Evolutionary conservation across 1,140 invertebrate species (phyloP).

Genomic region (Musca vetustissima): DNA sequence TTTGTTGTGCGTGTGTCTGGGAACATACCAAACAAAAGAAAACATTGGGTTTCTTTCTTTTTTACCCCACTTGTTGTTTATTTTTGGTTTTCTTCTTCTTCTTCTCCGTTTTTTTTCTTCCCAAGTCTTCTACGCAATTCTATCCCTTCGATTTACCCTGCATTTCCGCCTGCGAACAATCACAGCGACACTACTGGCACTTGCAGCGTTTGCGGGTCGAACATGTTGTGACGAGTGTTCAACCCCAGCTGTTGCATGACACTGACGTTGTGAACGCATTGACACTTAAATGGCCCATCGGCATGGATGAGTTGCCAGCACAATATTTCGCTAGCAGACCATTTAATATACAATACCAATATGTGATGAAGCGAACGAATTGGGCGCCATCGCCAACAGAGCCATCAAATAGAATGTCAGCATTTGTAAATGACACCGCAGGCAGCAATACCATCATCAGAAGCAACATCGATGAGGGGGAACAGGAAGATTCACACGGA

Average conservation of each 20-base stretch:
- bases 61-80: too few species aligned
- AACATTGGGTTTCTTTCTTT: too few species aligned
- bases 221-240: slow-evolving; percentile 17
- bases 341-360: slow-evolving; percentile 61
- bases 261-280: slow-evolving; percentile 58
- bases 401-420: slow-evolving; percentile 56
- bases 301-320: slow-evolving; percentile 48
- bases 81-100: slow-evolving; percentile 6
- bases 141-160: slow-evolving; percentile 71
- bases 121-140: slow-evolving; percentile 77
- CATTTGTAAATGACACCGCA: slow-evolving; percentile 60
- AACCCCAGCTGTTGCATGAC: slow-evolving; percentile 36
- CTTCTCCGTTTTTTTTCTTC: slow-evolving; percentile 55
- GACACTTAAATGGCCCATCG: slow-evolving; percentile 76
- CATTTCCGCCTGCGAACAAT: slow-evolving; percentile 56
- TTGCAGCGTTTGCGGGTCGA: slow-evolving; percentile 40
- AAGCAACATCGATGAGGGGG: not conserved
- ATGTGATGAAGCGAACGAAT: slow-evolving; percentile 58
- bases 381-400: slow-evolving; percentile 73
- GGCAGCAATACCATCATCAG: not conserved
- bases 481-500: not conserved
- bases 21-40: too few species aligned
- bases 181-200: slow-evolving; percentile 47
- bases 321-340: slow-evolving; percentile 56
- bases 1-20: too few species aligned